A percentile compares a stretch with the other conserved stretches of the same genome.
These are phyloP conservation scores for Cydia pomonella DNA, from an alignment of 1,140 invertebrate genomes.

Conservation along the genomic window DNA sequence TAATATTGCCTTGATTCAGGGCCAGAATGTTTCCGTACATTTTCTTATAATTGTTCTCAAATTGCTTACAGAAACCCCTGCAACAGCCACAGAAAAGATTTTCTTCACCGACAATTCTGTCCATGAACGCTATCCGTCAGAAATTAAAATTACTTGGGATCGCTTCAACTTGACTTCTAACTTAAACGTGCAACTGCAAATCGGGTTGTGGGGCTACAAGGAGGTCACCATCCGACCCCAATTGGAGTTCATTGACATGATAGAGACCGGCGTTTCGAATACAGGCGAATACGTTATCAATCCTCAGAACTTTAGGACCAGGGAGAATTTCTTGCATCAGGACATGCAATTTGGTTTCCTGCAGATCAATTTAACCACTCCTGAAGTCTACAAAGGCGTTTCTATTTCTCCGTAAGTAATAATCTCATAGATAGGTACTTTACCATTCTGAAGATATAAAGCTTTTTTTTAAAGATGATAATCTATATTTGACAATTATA, in stretches of 20 bases:
- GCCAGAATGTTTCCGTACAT: no score
- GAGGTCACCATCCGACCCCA: slow-evolving; percentile 90
- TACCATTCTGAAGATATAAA: no score
- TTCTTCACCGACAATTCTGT: slow-evolving; percentile 88
- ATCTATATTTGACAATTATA: slow-evolving; percentile 35
- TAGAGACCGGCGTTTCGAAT: slow-evolving; percentile 84
- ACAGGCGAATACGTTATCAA: slow-evolving; percentile 85
- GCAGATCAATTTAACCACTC: slow-evolving; percentile 93
- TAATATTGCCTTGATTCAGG: neutral
- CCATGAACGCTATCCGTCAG: slow-evolving; percentile 86
- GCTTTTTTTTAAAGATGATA: neutral
- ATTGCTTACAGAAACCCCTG: slow-evolving; percentile 88
- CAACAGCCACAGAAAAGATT: slow-evolving; percentile 91
- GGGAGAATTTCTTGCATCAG: slow-evolving; percentile 84
- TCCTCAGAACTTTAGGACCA: slow-evolving; percentile 85
- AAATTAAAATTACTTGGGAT: slow-evolving; percentile 91
- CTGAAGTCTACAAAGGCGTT: slow-evolving; percentile 85
- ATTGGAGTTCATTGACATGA: slow-evolving; percentile 83
- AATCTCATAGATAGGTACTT: neutral
- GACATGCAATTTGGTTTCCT: slow-evolving; percentile 94
- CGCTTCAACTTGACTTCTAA: slow-evolving; percentile 92
- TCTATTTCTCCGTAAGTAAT: slow-evolving; percentile 89
- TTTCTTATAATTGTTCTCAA: no score
- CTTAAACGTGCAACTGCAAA: slow-evolving; percentile 86
- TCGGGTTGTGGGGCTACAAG: slow-evolving; percentile 93